Evolutionary conservation across 2,888 invertebrate species (phyloP), one percentile per base, ranked within the genome.

Genomic region (Adineta ricciae): DNA sequence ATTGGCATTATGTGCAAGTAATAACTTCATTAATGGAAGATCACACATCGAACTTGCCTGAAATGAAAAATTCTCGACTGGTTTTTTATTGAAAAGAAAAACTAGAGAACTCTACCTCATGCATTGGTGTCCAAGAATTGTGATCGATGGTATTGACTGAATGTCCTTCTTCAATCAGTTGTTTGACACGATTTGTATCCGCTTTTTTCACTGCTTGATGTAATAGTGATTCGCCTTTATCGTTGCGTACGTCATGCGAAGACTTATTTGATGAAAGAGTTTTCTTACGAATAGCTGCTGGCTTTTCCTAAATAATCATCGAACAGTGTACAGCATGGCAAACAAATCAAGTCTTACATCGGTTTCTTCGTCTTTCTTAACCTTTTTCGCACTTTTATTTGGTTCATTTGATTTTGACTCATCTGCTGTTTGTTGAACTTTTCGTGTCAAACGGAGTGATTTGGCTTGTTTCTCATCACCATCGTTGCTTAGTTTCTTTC

Each of bases 181-280:
- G 24, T 41, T 78, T 78, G 11, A 78, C 78, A 32, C 78, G 78
- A 24, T 7, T 19, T 1, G 41, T 41, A 21, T 78, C 78, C 38
- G 41, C 78, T 78, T 78, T 78, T 41, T 41, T 78, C 1, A 78
- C 78, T 3, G 78, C 78, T 78, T 78, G 78, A 78, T 78, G 78
- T 41, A 78, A 24, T 41, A 78, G 11, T 41, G 78, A n/a, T 78
- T 78, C 78, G 4, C 78, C 78, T 41, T 78, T 78, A 38, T 78
- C 41, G 41, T 78, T 78, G 4, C 78, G 78, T 78, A 14, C 4
- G 41, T 41, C 78, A n/a, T 2, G 11, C 0, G 38, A n/a, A n/a
- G 78, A 41, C 41, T 41, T 78, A n/a, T 21, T 78, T 36, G 64
- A 14, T 64, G 32, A 64, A 5, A 9, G 16, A 27, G 64, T 1